Percentiles rank a stretch among this genome's conserved stretches.
Evolutionary conservation across 37 sponge, comb jelly and placozoan genomes (phyloP).

Genomic region (Amphimedon queenslandica): DNA sequence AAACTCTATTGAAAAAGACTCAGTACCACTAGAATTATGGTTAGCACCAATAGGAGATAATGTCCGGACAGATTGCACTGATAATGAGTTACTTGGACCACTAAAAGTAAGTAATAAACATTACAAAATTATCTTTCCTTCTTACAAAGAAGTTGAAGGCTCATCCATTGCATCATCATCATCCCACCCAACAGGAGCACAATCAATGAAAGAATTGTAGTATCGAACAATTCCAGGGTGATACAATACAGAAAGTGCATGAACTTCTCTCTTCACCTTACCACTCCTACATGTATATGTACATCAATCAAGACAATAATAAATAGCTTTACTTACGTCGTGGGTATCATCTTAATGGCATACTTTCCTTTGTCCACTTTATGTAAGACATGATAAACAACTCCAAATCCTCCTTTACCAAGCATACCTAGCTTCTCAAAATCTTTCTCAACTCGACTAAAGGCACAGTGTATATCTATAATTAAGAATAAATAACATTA

Average conservation of each 20-base stretch:
- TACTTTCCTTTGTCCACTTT: slow-evolving; percentile 70
- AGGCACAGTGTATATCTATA: too few relatives aligned
- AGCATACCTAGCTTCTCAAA: slow-evolving; percentile 60
- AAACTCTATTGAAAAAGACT: too few relatives aligned
- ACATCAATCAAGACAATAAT: too few relatives aligned
- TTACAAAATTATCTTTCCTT: too few relatives aligned
- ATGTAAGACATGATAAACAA: slow-evolving; percentile 77
- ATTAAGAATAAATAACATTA: too few relatives aligned
- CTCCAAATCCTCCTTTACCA: slow-evolving; percentile 88
- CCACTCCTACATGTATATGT: slow-evolving; percentile 12
- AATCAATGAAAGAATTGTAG: slow-evolving; percentile 87
- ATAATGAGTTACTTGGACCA: too few relatives aligned
- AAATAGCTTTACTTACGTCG: too few relatives aligned
- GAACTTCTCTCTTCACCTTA: slow-evolving; percentile 89
- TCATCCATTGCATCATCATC: not conserved
- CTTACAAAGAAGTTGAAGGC: too few relatives aligned
- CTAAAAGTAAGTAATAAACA: too few relatives aligned
- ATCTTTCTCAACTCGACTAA: slow-evolving; percentile 59
- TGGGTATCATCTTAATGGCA: slow-evolving; percentile 83
- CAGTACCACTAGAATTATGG: too few relatives aligned
- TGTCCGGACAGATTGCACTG: too few relatives aligned
- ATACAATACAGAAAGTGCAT: slow-evolving; percentile 76
- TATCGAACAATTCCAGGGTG: slow-evolving; percentile 83
- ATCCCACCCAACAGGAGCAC: slow-evolving; percentile 41
- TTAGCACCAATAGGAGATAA: too few relatives aligned